Percentiles rank a stretch among this genome's conserved stretches.
Conservation (phyloP, 2,888 invertebrate genomes). For the Drosophila monieri region DNA sequence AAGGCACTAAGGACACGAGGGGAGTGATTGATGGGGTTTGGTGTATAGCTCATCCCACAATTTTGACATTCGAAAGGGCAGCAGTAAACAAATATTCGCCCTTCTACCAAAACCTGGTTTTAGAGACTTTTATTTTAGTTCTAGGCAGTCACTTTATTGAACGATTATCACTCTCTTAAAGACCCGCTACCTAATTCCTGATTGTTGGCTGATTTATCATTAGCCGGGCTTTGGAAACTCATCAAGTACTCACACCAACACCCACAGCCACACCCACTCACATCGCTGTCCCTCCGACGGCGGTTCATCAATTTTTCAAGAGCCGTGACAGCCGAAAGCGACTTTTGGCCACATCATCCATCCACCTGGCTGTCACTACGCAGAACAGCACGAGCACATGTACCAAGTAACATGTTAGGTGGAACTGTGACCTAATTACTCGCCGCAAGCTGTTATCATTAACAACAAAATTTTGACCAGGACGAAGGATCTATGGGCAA, state of each 20-base stretch:
- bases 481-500: background rate
- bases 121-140: background rate
- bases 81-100: conserved; percentile 9
- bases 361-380: conserved; percentile 26
- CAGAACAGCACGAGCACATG: conserved; percentile 18
- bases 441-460: conserved; percentile 41
- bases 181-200: background rate
- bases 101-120: background rate
- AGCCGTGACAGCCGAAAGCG: conserved; percentile 55
- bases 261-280: background rate
- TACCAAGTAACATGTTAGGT: conserved; percentile 17
- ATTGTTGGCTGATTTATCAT: conserved; percentile 7
- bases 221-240: conserved; percentile 21
- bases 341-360: conserved; percentile 41
- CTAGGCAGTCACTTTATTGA: background rate
- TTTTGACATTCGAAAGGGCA: conserved; percentile 12
- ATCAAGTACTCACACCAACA: conserved; percentile 5
- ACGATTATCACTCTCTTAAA: background rate
- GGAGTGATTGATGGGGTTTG: conserved; percentile 26
- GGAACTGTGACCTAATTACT: conserved; percentile 59
- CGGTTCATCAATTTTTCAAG: conserved; percentile 64
- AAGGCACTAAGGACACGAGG: conserved; percentile 6
- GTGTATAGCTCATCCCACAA: conserved; percentile 4
- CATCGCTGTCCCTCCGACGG: background rate
- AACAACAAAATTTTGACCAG: conserved; percentile 37